Base-by-base conservation (phyloP, 2,888 invertebrate species). In the Smittia aterrima region DNA sequence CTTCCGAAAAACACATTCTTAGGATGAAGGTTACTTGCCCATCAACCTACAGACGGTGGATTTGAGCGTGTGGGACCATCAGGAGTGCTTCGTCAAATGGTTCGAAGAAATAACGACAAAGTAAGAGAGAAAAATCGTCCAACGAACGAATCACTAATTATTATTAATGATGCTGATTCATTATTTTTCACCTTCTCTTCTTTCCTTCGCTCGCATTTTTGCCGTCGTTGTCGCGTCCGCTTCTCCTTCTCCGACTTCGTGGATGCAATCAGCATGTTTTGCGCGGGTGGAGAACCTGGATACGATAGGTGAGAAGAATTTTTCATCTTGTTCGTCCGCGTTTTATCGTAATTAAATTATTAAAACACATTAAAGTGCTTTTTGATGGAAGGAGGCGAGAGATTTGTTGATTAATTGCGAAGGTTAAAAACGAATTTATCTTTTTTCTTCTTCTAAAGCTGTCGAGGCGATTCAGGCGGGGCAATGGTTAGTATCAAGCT, bases 221-320 rank as follows among this genome's bases (percentile, higher is more conserved):
- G 2, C 11, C 6, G 20, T 58, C 58, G 24, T 18, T 6, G 22
- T 9, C 24, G 58, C 22, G n/a, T 47, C 20, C 16, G 18, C 16
- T 24, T 20, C 58, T 58, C 22, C 16, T 47, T 22, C n/a, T 58
- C 20, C 58, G 58, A 13, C 58, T 3, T 11, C 22, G 22, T 58
- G 58, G 7, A 22, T 58, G 58, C 4, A 40, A 67, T 73, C 25
- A 73, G 73, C 27, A 73, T 64, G 41, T 73, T 64, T 25, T 73
- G 73, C 41, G 73, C 64, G 18, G 73, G 73, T 18, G 73, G 73
- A 32, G 64, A 41, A 25, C 13, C 18, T 7, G 73, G 73, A n/a
- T 66, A 27, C 9, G 73, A 73, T 41, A 64, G 64, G 16, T 73
- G 64, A 64, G 64, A 2, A 6, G 9, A 58, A 9, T 20, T 58